Percentiles rank a stretch among this genome's conserved stretches.
Evolutionary conservation across 2,113 vertebrate genomes (phyloP).

Genomic region (Sarotherodon lohbergeri): DNA sequence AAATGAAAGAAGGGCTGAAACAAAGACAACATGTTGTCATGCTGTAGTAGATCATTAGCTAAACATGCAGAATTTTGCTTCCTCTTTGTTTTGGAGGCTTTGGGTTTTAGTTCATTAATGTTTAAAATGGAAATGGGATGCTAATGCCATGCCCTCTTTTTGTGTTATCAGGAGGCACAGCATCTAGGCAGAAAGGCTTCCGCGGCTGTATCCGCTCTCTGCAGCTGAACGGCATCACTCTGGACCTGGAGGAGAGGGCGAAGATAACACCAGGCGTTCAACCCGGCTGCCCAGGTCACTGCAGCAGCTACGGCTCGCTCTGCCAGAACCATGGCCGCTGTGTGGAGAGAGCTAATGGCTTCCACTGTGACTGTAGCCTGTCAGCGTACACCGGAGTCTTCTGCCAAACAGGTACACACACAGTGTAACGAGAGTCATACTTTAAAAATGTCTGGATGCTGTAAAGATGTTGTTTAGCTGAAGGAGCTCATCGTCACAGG

Average conservation of each 20-base stretch:
- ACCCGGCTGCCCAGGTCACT: conserved; percentile 87
- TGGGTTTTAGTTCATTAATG: background rate
- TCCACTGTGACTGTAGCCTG: conserved; percentile 84
- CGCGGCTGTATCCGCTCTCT: conserved; percentile 89
- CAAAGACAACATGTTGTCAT: background rate
- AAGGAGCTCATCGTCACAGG: background rate
- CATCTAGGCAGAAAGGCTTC: conserved; percentile 90
- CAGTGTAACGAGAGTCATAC: background rate
- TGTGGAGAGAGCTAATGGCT: conserved; percentile 79
- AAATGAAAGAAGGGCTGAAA: background rate
- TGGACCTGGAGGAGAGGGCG: conserved; percentile 87
- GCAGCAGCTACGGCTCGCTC: conserved; percentile 89
- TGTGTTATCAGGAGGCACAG: conserved; percentile 80
- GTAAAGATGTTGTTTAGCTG: background rate
- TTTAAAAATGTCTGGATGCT: background rate
- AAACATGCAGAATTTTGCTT: background rate
- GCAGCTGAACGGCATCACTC: conserved; percentile 82
- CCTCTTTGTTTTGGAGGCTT: background rate
- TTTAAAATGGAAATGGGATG: background rate
- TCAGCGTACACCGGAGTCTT: conserved; percentile 84
- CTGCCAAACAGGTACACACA: conserved; percentile 62
- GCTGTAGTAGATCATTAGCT: background rate
- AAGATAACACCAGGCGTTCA: conserved; percentile 85
- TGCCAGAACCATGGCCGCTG: conserved; percentile 86
- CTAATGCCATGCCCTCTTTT: background rate